phyloP scores from a whole-genome alignment of 2,113 vertebrate species.

The Nibea albiflora region DNA sequence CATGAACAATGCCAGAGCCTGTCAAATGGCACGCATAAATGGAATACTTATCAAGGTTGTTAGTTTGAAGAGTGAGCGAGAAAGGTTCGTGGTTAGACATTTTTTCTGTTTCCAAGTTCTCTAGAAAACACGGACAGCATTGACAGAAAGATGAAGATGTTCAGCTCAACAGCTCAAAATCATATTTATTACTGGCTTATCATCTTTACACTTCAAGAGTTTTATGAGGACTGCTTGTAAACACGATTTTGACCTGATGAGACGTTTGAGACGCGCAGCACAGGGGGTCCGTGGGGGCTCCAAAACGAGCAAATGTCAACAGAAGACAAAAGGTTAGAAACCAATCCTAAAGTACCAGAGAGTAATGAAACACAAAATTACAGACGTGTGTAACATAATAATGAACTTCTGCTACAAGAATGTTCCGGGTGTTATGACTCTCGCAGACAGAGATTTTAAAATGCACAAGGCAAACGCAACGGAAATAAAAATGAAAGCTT shows the following conservation, averaged over 20 bases:
- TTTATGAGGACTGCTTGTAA: neutral
- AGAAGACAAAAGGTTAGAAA: neutral
- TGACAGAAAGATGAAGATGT: neutral
- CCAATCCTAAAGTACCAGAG: neutral
- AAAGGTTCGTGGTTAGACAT: neutral
- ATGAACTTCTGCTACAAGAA: neutral
- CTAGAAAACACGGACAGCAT: neutral
- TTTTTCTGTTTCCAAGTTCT: neutral
- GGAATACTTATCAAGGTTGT: constrained; percentile 2
- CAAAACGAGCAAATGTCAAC: neutral
- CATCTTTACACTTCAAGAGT: neutral
- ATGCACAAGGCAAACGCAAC: neutral
- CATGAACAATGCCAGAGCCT: constrained; percentile 9
- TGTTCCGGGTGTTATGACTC: neutral
- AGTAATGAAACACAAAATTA: neutral
- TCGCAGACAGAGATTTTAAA: neutral
- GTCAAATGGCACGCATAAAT: neutral
- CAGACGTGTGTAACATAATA: neutral
- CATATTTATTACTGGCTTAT: neutral
- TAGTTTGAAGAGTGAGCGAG: neutral
- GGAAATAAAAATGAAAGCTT: neutral
- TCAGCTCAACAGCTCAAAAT: neutral
- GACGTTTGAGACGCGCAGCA: neutral
- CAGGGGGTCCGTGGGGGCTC: neutral
- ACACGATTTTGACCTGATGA: neutral